These are phyloP conservation scores for Pseudococcus viburni DNA, from an alignment of 2,888 invertebrate genomes.

Conservation along the genomic window DNA sequence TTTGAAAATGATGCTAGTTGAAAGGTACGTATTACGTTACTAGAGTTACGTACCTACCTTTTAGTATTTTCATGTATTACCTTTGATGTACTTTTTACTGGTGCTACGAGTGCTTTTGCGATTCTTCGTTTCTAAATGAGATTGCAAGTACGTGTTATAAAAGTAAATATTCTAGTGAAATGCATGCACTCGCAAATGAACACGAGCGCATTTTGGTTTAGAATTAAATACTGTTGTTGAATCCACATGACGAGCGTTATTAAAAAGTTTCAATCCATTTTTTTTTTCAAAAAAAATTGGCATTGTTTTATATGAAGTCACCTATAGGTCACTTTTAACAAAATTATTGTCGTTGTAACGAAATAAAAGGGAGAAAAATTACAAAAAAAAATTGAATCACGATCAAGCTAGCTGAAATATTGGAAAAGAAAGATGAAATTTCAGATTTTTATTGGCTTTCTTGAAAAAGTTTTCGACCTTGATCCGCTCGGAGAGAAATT, in stretches of 20 bases:
- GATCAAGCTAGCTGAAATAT: too few species aligned
- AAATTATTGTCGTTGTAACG: too few species aligned
- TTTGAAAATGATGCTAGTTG: not conserved
- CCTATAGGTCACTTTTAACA: too few species aligned
- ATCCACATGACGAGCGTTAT: not conserved
- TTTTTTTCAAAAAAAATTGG: too few species aligned
- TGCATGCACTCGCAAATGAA: not conserved
- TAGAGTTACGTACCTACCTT: not conserved
- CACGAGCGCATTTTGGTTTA: not conserved
- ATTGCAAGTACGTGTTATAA: not conserved
- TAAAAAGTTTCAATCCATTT: too few species aligned
- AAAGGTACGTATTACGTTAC: not conserved
- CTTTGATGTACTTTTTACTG: not conserved
- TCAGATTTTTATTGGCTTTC: too few species aligned
- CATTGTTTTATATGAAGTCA: too few species aligned
- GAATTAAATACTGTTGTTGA: not conserved
- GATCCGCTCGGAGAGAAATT: too few species aligned
- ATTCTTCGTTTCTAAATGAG: constrained; percentile 7
- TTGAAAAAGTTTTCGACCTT: too few species aligned
- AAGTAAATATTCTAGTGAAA: not conserved
- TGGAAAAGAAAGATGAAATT: too few species aligned
- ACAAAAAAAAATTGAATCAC: too few species aligned
- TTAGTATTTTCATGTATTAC: not conserved
- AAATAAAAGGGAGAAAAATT: too few species aligned
- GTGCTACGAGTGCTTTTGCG: not conserved